Base-by-base conservation (phyloP, 1,140 invertebrate species). In the Acromyrmex heyeri region DNA sequence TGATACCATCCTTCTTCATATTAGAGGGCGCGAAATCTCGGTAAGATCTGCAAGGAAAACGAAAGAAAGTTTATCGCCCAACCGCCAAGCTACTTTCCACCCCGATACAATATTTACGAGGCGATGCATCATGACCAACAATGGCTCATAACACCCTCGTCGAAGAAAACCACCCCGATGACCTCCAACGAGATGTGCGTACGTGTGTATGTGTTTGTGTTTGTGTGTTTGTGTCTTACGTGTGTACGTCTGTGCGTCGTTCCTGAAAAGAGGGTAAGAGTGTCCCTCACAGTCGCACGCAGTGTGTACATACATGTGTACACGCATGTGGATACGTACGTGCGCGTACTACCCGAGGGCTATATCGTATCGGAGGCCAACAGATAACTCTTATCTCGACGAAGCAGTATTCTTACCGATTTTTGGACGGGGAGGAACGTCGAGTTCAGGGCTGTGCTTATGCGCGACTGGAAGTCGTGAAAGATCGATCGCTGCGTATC, bases 21-120 rank as follows among this genome's bases (percentile, higher is more conserved):
- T 69, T 57, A 44, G 30, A 65, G 59, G 73, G 55, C 57, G 72
- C 50, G 86, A 78, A 88, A 88, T 88, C 85, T 86, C 64, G 64
- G 72, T 48, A 24, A 62, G 78, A 88, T 88, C 85, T 87, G 70
- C 70, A 65, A 27, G 61, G 44, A 75, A 50, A 69, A 69, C 65
- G 64, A 72, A 85, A 82, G 85, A 87, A 90, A 86, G 86, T 92
- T 94, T 94, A 94, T 94, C 92, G 91, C 87, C 70, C 48, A 76
- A 91, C 85, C 82, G 48, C 85, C 86, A 18, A 90, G 92, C 92
- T 91, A 92, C 93, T 93, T 94, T 92, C 91, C 88, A 91, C 87
- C 91, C 87, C 92, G 91, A 95, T 95, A 94, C 90, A 93, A 94
- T 94, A 95, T 95, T 95, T 95, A 95, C 94, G 94, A 95, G 93